phyloP scores from a whole-genome alignment of 2,888 invertebrate genomes.

The Coenonympha glycerion region DNA sequence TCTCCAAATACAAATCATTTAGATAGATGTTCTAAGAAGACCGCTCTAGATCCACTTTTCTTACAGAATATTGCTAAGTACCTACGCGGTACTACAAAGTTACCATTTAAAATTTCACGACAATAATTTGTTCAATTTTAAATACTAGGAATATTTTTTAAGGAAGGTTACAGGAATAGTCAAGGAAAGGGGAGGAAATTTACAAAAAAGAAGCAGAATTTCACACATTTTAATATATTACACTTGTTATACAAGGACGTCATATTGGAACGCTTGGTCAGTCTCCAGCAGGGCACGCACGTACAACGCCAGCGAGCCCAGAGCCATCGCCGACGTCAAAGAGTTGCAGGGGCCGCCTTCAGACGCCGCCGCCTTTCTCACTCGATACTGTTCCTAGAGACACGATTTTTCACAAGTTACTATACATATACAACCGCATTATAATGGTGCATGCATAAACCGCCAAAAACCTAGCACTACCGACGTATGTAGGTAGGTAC shows the following conservation, averaged over 20 bases:
- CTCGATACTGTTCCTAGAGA: conserved; percentile 57
- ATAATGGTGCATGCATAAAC: no score
- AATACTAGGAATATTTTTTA: no score
- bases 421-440: no score
- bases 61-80: no score
- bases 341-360: conserved; percentile 67
- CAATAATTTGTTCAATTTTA: neutral
- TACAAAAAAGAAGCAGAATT: neutral
- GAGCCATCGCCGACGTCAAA: conserved; percentile 63
- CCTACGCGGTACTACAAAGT: no score
- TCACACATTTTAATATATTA: neutral
- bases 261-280: conserved; percentile 68
- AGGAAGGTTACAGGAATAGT: no score
- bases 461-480: no score
- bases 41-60: no score
- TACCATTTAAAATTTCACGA: no score
- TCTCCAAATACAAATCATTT: neutral
- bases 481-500: no score
- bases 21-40: no score
- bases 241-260: conserved; percentile 42
- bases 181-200: no score
- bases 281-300: conserved; percentile 62
- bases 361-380: conserved; percentile 58
- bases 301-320: conserved; percentile 57
- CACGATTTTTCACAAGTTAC: neutral